phyloP scores from a whole-genome alignment of 2,797 vertebrate genomes.

The Bufotes viridis region DNA sequence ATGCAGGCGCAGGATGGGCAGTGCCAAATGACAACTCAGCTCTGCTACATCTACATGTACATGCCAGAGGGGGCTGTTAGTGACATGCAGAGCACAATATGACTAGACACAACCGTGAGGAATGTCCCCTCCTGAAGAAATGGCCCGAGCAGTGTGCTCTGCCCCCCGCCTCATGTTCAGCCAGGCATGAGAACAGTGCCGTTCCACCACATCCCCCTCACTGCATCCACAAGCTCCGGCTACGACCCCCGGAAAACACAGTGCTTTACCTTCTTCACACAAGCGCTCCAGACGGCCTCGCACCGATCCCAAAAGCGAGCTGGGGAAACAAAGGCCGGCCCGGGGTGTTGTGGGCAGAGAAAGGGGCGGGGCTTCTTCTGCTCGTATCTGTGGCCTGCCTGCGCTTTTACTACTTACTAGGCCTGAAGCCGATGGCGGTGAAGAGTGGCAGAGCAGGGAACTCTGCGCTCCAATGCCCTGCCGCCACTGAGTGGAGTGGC shows the following conservation, averaged over 20 bases:
- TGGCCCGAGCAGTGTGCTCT: background rate
- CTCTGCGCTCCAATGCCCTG: too few relatives aligned
- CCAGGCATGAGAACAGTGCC: constrained; percentile 24
- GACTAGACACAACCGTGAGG: constrained; percentile 22
- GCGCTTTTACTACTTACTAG: too few relatives aligned
- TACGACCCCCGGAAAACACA: background rate
- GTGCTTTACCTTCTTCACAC: constrained; percentile 27
- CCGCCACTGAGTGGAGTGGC: too few relatives aligned
- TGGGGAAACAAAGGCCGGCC: background rate
- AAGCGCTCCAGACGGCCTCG: background rate
- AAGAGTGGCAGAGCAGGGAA: too few relatives aligned
- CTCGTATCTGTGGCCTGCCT: background rate
- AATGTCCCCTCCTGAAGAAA: constrained; percentile 3
- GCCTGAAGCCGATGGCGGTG: too few relatives aligned
- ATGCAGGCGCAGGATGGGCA: background rate
- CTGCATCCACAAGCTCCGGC: background rate
- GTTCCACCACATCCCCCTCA: background rate
- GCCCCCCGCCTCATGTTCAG: constrained; percentile 39
- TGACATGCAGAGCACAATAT: background rate
- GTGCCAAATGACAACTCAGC: background rate
- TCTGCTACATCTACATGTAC: background rate
- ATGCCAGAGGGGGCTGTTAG: background rate
- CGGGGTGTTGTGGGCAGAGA: background rate
- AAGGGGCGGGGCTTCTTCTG: background rate
- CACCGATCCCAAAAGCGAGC: fast-evolving